These are phyloP conservation scores for Ethmia dodecea DNA, from an alignment of 2,888 invertebrate species.

Conservation along the genomic window DNA sequence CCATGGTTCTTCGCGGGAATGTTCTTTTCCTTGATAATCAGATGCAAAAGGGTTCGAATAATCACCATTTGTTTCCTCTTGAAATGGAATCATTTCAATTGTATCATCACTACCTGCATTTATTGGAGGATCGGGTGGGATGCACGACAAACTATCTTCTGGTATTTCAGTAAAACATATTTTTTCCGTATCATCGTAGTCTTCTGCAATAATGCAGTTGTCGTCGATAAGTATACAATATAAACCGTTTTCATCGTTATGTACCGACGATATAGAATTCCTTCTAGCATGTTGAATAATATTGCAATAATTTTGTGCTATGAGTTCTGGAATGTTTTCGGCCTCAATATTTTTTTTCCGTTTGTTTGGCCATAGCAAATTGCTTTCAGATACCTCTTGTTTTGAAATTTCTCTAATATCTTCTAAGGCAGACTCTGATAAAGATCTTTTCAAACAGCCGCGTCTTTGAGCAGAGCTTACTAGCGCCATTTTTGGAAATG, in stretches of 20 bases:
- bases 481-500: too few relatives aligned
- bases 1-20: conserved; percentile 49
- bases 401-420: conserved; percentile 18
- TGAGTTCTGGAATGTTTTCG: conserved; percentile 28
- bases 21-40: conserved; percentile 35
- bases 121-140: conserved; percentile 21
- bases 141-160: conserved; percentile 34
- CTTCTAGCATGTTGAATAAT: conserved; percentile 52
- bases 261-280: conserved; percentile 58
- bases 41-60: conserved; percentile 29
- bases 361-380: conserved; percentile 35
- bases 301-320: conserved; percentile 39
- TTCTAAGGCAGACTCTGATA: conserved; percentile 59
- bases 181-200: conserved; percentile 44
- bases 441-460: conserved; percentile 49
- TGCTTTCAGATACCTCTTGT: conserved; percentile 22
- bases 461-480: too few relatives aligned
- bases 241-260: conserved; percentile 56
- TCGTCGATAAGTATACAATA: conserved; percentile 65
- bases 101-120: conserved; percentile 16
- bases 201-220: conserved; percentile 55
- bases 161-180: conserved; percentile 47
- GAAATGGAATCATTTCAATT: conserved; percentile 14
- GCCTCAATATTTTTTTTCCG: conserved; percentile 37
- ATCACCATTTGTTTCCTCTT: conserved; percentile 23